Base-by-base conservation (phyloP, 1,140 invertebrate species). In the Lucilia cuprina region DNA sequence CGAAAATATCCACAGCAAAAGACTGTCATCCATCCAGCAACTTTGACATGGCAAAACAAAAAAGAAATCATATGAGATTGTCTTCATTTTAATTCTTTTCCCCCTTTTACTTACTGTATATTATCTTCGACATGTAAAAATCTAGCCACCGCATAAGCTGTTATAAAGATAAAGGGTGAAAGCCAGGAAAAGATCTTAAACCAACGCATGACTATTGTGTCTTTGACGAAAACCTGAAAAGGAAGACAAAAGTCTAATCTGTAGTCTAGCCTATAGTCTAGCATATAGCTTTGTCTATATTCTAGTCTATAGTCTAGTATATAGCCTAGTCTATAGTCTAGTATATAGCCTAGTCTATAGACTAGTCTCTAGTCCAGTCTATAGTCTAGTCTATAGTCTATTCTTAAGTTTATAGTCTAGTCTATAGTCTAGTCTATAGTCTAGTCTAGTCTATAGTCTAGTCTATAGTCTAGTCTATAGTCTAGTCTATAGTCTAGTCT, bases 161-260 rank as follows among this genome's bases (percentile, higher is more conserved):
- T 85, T 8, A 95, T 92, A 60, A 96, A 93, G 9, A 94, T 85
- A 1, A 94, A 89, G 0, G 96, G 95, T 0, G 94, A 88, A 0
- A 95, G 92, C 97, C 97, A 98, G 41, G 97, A 97, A 60, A 97
- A 92, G 3, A 93, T 87, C 86, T 95, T 94, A 86, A 98, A 95
- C 92, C 94, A 95, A 83, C 94, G 94, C 87, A 98, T 93, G 3
- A 92, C 92, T 84, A 92, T 88, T 77, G 93, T 92, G 83, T 93
- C 93, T 85, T 93, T 92, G 49, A 93, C 92, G 86, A 94, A 94
- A 25, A 93, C 92, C 92, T 92, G 86, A n/a, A 70, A 70, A 21
- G n/a, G 8, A 70, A 70, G 14, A 21, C 3, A 41, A 41, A 30
- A 3, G 25, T 30, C 25, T 30, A 30, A 3, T 30, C 25, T 30